These are phyloP conservation scores for Micromesistius poutassou DNA, from an alignment of 2,797 vertebrate species.

Conservation along the genomic window DNA sequence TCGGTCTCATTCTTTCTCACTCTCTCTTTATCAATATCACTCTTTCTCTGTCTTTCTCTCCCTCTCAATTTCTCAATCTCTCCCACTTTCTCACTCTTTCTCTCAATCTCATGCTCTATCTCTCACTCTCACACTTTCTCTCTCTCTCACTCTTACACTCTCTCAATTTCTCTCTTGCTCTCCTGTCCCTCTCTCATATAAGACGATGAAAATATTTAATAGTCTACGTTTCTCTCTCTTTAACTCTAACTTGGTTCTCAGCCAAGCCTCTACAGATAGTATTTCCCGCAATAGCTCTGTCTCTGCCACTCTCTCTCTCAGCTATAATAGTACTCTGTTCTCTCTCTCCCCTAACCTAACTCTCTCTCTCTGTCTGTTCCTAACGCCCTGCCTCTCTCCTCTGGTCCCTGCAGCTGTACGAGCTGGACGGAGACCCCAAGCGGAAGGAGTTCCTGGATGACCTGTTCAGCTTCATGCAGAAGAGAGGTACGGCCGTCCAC, in stretches of 20 bases:
- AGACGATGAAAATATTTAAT: too few relatives aligned
- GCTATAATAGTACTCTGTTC: not conserved
- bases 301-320: not conserved
- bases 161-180: too few relatives aligned
- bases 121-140: not conserved
- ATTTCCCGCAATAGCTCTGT: not conserved
- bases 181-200: too few relatives aligned
- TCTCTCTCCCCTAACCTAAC: conserved; percentile 2
- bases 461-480: conserved; percentile 98
- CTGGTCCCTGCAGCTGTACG: conserved; percentile 81
- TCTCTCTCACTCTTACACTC: too few relatives aligned
- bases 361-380: not conserved
- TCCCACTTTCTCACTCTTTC: not conserved
- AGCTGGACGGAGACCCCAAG: conserved; percentile 91
- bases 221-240: too few relatives aligned
- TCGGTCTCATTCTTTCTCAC: not conserved
- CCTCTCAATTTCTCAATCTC: too few relatives aligned
- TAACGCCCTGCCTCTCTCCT: not conserved
- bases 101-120: not conserved
- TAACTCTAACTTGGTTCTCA: too few relatives aligned
- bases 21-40: not conserved
- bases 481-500: conserved; percentile 75
- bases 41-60: too few relatives aligned
- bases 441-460: conserved; percentile 96
- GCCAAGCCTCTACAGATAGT: too few relatives aligned